Conservation (phyloP, 2,113 vertebrate genomes). For the Recurvirostra avosetta region DNA sequence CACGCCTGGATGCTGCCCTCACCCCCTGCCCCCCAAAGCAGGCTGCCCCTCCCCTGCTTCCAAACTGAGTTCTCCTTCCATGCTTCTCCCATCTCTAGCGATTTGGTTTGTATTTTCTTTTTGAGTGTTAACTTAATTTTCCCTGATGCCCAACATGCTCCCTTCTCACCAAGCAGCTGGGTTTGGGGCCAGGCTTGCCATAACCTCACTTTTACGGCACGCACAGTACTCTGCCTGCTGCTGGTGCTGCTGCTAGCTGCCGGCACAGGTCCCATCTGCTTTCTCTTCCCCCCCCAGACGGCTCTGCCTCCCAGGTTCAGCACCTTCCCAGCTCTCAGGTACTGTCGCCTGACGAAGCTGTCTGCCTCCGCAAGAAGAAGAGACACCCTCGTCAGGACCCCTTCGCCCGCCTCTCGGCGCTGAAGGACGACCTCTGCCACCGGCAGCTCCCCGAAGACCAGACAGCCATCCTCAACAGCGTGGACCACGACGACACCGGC, state of each 20-base stretch:
- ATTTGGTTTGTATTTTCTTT: not conserved
- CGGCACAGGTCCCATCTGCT: not conserved
- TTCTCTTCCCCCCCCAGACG: constrained; percentile 72
- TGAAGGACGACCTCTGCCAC: constrained; percentile 81
- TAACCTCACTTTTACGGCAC: not conserved
- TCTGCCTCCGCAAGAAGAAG: constrained; percentile 90
- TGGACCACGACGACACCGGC: constrained; percentile 83
- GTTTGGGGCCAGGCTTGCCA: not conserved
- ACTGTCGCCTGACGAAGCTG: constrained; percentile 85
- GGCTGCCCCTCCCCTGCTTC: not conserved
- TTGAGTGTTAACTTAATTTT: not conserved
- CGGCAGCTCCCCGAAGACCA: constrained; percentile 91
- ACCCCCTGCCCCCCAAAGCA: not conserved
- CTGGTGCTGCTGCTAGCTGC: too few species aligned
- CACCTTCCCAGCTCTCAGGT: constrained; percentile 94
- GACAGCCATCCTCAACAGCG: constrained; percentile 91
- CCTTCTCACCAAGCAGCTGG: not conserved
- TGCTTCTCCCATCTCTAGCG: not conserved
- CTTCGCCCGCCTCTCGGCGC: constrained; percentile 87
- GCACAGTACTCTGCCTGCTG: not conserved
- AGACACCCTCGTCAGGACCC: constrained; percentile 88
- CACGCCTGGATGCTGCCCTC: not conserved
- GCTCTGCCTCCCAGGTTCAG: constrained; percentile 96
- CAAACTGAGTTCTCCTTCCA: not conserved
- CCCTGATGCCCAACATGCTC: not conserved